Conservation (phyloP, 2,797 vertebrate genomes). For the Gymnodraco acuticeps region DNA sequence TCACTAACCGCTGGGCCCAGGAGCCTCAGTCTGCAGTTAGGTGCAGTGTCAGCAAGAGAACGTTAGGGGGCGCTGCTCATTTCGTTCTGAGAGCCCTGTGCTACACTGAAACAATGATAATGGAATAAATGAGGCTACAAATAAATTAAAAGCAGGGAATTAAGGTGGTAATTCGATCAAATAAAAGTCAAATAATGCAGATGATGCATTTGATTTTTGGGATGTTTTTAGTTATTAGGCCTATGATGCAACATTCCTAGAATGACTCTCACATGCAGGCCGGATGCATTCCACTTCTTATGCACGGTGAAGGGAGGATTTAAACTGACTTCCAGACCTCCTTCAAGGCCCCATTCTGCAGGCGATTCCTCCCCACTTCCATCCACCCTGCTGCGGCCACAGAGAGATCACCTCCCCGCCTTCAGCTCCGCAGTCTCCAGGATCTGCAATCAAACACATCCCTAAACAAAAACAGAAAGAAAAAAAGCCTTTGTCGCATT, state of each 20-base stretch:
- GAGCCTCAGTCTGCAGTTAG: slow-evolving; percentile 8
- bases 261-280: slow-evolving; percentile 12
- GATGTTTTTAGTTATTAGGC: background rate
- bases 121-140: slow-evolving; percentile 1
- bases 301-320: background rate
- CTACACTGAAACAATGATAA: slow-evolving; percentile 24
- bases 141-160: slow-evolving; percentile 23
- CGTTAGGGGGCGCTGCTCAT: slow-evolving; percentile 78
- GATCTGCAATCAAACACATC: slow-evolving; percentile 58
- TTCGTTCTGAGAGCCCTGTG: slow-evolving; percentile 60
- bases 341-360: background rate
- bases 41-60: background rate
- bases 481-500: slow-evolving; percentile 49
- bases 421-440: slow-evolving; percentile 27
- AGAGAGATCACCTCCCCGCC: slow-evolving; percentile 25
- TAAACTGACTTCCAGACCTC: slow-evolving; percentile 15
- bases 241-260: background rate
- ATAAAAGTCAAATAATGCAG: slow-evolving; percentile 13
- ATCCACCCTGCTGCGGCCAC: slow-evolving; percentile 36
- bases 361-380: slow-evolving; percentile 11
- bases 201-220: background rate
- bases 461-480: slow-evolving; percentile 34
- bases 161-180: slow-evolving; percentile 22
- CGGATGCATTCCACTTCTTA: background rate
- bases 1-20: slow-evolving; percentile 48